These are phyloP conservation scores for Dolichallabes microphthalmus DNA, from an alignment of 2,113 vertebrate species.

Conservation along the genomic window DNA sequence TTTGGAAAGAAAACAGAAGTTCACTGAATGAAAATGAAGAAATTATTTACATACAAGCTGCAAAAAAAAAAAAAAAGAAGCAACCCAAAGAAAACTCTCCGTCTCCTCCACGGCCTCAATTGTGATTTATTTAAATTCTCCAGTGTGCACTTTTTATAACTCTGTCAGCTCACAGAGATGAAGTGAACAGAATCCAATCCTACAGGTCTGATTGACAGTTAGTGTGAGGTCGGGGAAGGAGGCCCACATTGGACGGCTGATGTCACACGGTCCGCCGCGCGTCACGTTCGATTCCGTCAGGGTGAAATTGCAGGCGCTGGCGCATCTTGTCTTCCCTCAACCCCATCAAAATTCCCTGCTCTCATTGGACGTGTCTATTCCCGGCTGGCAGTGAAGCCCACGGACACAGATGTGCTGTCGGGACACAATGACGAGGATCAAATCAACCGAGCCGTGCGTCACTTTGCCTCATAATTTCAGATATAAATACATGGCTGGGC, in stretches of 20 bases:
- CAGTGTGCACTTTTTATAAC: neutral
- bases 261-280: slow-evolving; percentile 6
- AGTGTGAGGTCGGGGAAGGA: neutral
- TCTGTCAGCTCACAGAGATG: neutral
- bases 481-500: neutral
- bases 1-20: neutral
- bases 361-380: slow-evolving; percentile 21
- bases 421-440: slow-evolving; percentile 11
- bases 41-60: slow-evolving; percentile 8
- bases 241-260: slow-evolving; percentile 4
- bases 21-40: neutral
- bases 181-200: neutral
- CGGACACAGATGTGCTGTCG: neutral
- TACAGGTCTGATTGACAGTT: slow-evolving; percentile 37
- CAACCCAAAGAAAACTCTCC: neutral
- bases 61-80: neutral
- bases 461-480: neutral
- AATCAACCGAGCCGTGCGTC: neutral
- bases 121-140: neutral
- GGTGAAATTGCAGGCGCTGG: slow-evolving; percentile 22
- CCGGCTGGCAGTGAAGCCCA: neutral
- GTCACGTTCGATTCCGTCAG: slow-evolving; percentile 46
- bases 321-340: slow-evolving; percentile 17
- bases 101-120: neutral
- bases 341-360: slow-evolving; percentile 31